These are phyloP conservation scores for Campopleginae sp. DNA, from an alignment of 2,888 invertebrate genomes.

Conservation along the genomic window DNA sequence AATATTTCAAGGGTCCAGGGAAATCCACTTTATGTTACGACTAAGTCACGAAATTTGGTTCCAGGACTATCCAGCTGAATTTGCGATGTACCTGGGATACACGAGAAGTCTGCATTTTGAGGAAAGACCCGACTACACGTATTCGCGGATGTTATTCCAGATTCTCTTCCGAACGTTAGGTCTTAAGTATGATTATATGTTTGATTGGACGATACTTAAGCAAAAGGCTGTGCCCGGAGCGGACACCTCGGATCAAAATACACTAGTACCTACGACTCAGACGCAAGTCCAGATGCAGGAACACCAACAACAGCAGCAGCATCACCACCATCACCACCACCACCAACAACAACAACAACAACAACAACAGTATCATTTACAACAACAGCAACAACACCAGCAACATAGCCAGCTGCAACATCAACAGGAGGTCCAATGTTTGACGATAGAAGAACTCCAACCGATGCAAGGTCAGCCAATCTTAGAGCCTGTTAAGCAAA, in stretches of 20 bases:
- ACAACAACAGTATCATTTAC: background rate
- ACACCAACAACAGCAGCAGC: constrained; percentile 42
- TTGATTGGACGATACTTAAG: constrained; percentile 99
- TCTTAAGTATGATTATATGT: constrained; percentile 99
- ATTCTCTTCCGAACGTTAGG: constrained; percentile 99
- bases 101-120: constrained; percentile 99
- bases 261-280: constrained; percentile 35
- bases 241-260: constrained; percentile 47
- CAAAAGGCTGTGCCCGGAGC: constrained; percentile 87
- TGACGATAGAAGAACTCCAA: constrained; percentile 72
- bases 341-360: background rate
- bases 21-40: background rate
- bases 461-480: constrained; percentile 76
- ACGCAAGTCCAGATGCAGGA: constrained; percentile 43
- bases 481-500: constrained; percentile 76
- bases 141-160: constrained; percentile 98
- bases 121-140: constrained; percentile 99
- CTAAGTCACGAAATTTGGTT: constrained; percentile 10
- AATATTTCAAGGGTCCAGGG: too few relatives aligned
- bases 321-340: background rate
- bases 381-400: background rate
- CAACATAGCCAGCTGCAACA: constrained; percentile 42
- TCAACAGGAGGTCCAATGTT: constrained; percentile 56
- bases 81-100: constrained; percentile 99
- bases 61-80: constrained; percentile 99